Evolutionary conservation across 2,113 vertebrate genomes (phyloP).

Genomic region (Isurus oxyrinchus): DNA sequence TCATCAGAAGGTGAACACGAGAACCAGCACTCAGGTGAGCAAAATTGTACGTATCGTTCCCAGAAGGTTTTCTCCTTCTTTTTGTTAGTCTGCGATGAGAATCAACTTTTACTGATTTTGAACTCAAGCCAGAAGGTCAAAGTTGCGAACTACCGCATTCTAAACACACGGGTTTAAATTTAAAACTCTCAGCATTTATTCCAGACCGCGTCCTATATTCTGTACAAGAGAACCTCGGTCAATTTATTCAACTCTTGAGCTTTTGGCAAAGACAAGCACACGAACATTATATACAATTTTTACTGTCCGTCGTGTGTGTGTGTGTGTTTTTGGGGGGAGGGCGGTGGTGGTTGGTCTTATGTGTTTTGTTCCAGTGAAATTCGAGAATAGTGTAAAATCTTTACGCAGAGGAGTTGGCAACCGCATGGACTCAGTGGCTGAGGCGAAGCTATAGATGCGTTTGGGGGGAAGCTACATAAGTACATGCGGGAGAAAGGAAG

Average conservation of each 20-base stretch:
- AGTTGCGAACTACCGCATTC: background rate
- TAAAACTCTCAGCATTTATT: no score
- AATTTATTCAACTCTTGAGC: background rate
- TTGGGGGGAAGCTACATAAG: background rate
- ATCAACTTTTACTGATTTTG: background rate
- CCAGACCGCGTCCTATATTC: no score
- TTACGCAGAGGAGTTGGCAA: background rate
- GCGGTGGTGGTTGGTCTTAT: background rate
- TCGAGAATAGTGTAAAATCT: background rate
- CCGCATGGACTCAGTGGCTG: background rate
- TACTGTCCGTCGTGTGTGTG: background rate
- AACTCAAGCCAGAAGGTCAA: background rate
- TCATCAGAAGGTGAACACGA: conserved; percentile 5
- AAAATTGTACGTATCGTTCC: conserved; percentile 28
- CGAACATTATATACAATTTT: background rate
- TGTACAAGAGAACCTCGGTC: background rate
- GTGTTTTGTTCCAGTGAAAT: background rate
- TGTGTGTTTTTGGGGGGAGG: background rate
- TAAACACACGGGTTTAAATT: background rate
- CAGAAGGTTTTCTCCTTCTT: background rate
- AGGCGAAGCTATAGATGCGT: background rate
- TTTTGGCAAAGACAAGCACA: background rate
- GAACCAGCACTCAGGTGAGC: conserved; percentile 1
- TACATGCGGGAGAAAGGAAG: background rate
- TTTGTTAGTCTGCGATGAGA: background rate